Conservation (phyloP, 2,797 vertebrate species). For the Rhinogobio ventralis region DNA sequence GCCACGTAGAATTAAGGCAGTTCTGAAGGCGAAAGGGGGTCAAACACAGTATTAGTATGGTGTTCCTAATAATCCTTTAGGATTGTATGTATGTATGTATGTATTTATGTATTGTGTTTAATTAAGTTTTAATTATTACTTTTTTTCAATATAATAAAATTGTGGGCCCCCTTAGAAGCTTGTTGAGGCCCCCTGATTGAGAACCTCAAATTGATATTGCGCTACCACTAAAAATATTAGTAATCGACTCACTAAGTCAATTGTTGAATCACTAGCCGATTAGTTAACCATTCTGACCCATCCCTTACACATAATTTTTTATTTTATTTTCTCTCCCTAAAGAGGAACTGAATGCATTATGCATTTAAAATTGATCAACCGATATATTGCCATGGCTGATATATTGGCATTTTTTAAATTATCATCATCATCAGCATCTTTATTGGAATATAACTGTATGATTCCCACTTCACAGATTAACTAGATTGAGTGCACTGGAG, state of each 20-base stretch:
- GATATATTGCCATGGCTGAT: not conserved
- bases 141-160: too few relatives aligned
- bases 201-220: too few relatives aligned
- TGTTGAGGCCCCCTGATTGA: not conserved
- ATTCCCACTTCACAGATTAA: not conserved
- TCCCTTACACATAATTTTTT: not conserved
- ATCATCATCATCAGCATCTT: not conserved
- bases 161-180: not conserved
- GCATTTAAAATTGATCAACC: not conserved
- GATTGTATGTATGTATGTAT: too few relatives aligned
- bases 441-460: not conserved
- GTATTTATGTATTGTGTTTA: not conserved
- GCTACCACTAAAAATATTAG: not conserved
- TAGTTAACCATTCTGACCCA: not conserved
- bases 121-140: not conserved
- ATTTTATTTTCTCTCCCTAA: not conserved
- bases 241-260: not conserved
- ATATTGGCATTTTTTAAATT: not conserved
- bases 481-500: not conserved
- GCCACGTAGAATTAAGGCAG: too few relatives aligned
- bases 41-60: too few relatives aligned
- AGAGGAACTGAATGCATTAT: not conserved
- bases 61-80: too few relatives aligned
- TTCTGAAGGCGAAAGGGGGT: too few relatives aligned
- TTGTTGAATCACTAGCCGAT: not conserved